Evolutionary conservation across 2,113 vertebrate species (phyloP).

Genomic region (Sceloporus undulatus): DNA sequence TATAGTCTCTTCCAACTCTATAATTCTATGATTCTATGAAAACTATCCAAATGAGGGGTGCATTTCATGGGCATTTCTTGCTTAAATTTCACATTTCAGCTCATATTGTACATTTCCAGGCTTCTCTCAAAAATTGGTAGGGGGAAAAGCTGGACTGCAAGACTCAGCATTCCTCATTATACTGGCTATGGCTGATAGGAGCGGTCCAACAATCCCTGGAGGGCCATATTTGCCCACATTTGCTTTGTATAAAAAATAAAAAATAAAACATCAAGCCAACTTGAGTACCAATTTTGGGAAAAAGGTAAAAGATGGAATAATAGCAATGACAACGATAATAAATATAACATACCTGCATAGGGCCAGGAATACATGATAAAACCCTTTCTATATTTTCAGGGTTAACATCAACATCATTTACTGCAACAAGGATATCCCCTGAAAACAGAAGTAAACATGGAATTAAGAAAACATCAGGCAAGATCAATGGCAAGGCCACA

Average conservation of each 20-base stretch:
- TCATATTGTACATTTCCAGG: neutral
- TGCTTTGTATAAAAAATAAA: too few species aligned
- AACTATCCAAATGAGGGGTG: too few species aligned
- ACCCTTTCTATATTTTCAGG: constrained; percentile 95
- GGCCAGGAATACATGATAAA: constrained; percentile 93
- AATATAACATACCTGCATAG: constrained; percentile 86
- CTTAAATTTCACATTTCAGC: neutral
- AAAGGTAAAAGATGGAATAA: too few species aligned
- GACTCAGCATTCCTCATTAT: too few species aligned
- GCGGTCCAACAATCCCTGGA: too few species aligned
- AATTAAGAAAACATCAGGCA: constrained; percentile 11
- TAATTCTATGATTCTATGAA: too few species aligned
- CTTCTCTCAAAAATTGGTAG: neutral
- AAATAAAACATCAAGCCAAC: too few species aligned
- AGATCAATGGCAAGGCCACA: neutral
- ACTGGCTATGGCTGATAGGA: too few species aligned
- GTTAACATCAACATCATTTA: constrained; percentile 95
- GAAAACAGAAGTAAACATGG: constrained; percentile 50
- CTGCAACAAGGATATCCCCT: constrained; percentile 93
- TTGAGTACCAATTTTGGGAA: too few species aligned
- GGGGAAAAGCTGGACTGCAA: too few species aligned
- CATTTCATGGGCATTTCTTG: neutral
- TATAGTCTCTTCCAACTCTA: too few species aligned
- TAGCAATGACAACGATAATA: neutral
- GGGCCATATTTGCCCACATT: too few species aligned